Percentiles rank a stretch among this genome's conserved stretches.
phyloP scores from a whole-genome alignment of 2,797 vertebrate species.

The Mormyrus proboscirostris region DNA sequence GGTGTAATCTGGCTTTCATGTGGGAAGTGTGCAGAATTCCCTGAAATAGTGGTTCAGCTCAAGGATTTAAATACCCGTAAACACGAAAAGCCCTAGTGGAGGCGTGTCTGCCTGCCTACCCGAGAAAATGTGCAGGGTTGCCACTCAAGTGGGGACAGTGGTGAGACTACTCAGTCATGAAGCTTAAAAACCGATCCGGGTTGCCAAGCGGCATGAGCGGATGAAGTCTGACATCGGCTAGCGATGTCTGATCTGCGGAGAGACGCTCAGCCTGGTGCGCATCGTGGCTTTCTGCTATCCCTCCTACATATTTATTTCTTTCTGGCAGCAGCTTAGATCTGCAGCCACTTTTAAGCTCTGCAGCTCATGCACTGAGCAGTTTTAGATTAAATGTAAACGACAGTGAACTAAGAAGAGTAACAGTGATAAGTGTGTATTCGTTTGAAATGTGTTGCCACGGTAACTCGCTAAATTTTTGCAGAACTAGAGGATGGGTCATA shows the following conservation, averaged over 20 bases:
- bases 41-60: not conserved
- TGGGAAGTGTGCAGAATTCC: not conserved
- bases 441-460: not conserved
- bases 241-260: not conserved
- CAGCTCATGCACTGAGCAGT: not conserved
- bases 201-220: not conserved
- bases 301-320: conserved; percentile 4
- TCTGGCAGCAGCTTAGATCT: not conserved
- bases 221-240: not conserved
- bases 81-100: not conserved
- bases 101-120: not conserved
- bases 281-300: not conserved
- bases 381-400: not conserved
- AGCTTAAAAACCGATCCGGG: not conserved
- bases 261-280: not conserved
- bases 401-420: not conserved
- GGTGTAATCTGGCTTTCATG: not conserved
- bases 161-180: not conserved
- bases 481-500: not conserved
- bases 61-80: not conserved
- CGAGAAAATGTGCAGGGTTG: not conserved
- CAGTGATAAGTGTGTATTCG: not conserved
- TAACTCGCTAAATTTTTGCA: not conserved
- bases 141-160: not conserved
- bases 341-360: not conserved